Base-by-base conservation (phyloP, 2,888 invertebrate species). In the Graphium colonna region DNA sequence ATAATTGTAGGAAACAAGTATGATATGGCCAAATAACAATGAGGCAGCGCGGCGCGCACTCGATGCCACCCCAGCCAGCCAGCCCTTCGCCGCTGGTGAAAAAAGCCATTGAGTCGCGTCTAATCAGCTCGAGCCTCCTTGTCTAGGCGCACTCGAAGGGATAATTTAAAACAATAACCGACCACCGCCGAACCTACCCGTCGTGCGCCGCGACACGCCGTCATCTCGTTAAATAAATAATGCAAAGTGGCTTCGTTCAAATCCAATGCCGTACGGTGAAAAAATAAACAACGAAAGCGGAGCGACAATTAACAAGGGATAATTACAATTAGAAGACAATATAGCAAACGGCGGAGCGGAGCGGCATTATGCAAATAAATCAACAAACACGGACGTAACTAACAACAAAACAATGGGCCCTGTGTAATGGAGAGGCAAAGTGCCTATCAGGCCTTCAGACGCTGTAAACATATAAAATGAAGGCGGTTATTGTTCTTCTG, bases 381-480 rank as follows among this genome's bases (percentile, higher is more conserved):
- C 69, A 72, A 61, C 67, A 70, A 65, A 62, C 65, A 61, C 62
- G 61, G 66, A 64, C 65, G 69, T 47, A 55, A 51, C 55, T 50
- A 56, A 59, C 81, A 82, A 82, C 79, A 65, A 75, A 44, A 56
- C 51, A 51, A 56, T 51, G 57, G 62, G 68, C 60, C 67, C 69
- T 68, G 74, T 73, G 79, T 71, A 81, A 79, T 79, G 77, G 76
- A 81, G 80, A 79, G 63, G 73, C 74, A 77, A 84, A 83, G 79
- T 82, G 82, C 75, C 77, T 81, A 79, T 80, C 81, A 75, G 76
- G 78, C 78, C 79, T 82, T 79, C 79, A 82, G 84, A 82, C 71
- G 77, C 79, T 83, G 85, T 84, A 85, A 85, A 84, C 86, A 85
- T 83, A 83, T 85, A 86, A 81, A 84, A 81, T 79, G 82, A 82